Base-by-base conservation (phyloP, 1,140 invertebrate species). In the Euwallacea similis region DNA sequence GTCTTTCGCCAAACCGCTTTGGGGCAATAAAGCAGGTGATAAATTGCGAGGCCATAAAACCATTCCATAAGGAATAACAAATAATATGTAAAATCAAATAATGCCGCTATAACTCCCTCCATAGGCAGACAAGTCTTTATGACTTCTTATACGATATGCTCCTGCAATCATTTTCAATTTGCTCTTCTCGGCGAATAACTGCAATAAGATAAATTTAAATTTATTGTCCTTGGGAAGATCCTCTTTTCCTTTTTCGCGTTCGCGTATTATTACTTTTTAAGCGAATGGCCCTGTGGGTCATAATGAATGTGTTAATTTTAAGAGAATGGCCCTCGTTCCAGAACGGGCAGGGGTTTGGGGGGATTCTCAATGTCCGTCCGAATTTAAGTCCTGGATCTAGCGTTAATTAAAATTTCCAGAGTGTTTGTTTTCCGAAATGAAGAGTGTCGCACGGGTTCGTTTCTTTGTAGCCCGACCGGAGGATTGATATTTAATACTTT, bases 301-400 rank as follows among this genome's bases (percentile, higher is more conserved):
- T 41, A 61, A 21, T 41, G 43, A 61, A 42, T 42, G 43, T 42
- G 43, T 43, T 11, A 61, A 61, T 61, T 61, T 61, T 11, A 61
- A 43, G 42, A 42, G 42, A 61, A 42, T 16, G 42, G 9, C 11
- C 16, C 16, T 58, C 42, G 42, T 42, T 10, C n/a, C 42, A 60
- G 42, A 60, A 11, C 33, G 21, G 58, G 21, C 21, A 42, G 47
- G 59, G 67, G 67, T 69, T 16, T 72, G 73, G 59, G 67, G 67
- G 46, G 50, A 7, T 42, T 60, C 16, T 62, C 73, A 63, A 69
- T 65, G 62, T 72, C 73, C 72, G 73, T 75, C 72, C 74, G 74
- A 76, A 75, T 78, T 78, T 78, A 76, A 78, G 74, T 75, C 74
- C 75, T 75, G 75, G 74, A 76, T 76, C 75, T 76, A 74, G 62